A percentile compares a stretch with the other conserved stretches of the same genome.
Evolutionary conservation across 2,888 invertebrate species (phyloP).

Genomic region (Tetragonula carbonaria): DNA sequence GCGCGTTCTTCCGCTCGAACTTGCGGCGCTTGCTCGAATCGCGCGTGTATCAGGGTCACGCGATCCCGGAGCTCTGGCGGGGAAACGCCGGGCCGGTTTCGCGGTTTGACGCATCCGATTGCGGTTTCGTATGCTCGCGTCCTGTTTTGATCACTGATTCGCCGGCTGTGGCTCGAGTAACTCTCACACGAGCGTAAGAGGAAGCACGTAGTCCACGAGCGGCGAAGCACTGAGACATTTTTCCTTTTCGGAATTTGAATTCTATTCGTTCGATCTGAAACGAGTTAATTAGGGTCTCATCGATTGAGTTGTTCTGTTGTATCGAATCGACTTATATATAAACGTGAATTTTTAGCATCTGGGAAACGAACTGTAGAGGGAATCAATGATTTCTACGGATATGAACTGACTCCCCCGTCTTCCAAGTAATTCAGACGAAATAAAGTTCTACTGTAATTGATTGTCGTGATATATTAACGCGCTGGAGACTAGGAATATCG

Average conservation of each 20-base stretch:
- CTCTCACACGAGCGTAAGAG: neutral
- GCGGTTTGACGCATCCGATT: conserved; percentile 20
- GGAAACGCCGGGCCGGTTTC: conserved; percentile 20
- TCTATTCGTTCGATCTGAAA: too few species aligned
- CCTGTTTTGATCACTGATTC: neutral
- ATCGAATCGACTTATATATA: too few species aligned
- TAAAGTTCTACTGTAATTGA: neutral
- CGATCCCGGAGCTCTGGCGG: conserved; percentile 32
- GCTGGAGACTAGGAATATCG: neutral
- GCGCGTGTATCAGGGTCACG: conserved; percentile 64
- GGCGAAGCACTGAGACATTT: neutral
- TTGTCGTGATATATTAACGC: neutral
- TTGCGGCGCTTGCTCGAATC: conserved; percentile 34
- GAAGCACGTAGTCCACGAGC: neutral
- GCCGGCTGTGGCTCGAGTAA: neutral
- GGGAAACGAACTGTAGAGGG: neutral
- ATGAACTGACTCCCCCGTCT: neutral
- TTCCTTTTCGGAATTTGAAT: too few species aligned
- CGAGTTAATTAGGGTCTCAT: too few species aligned
- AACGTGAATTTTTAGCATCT: neutral
- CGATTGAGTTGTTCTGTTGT: too few species aligned
- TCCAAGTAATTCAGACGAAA: neutral
- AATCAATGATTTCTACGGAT: neutral
- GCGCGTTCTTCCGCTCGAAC: conserved; percentile 64
- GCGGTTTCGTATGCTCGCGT: neutral